These are phyloP conservation scores for Petrophora chlorosata DNA, from an alignment of 2,888 invertebrate genomes.

Conservation along the genomic window DNA sequence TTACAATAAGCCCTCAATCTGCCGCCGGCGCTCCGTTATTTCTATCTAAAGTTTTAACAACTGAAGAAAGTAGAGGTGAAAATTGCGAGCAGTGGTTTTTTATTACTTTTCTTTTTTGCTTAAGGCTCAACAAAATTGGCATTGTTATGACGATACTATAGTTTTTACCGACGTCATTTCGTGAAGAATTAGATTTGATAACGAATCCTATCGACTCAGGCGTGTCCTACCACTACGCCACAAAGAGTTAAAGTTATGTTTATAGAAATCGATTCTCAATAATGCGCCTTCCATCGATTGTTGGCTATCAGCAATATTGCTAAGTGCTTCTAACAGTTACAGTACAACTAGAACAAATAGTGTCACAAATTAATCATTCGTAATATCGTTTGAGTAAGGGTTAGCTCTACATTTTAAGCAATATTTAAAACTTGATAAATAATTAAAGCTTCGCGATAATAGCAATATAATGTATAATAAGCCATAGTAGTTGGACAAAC, in stretches of 20 bases:
- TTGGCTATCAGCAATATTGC: conserved; percentile 48
- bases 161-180: too few species aligned
- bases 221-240: too few species aligned
- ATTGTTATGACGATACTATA: too few species aligned
- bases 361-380: conserved; percentile 14
- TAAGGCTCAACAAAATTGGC: too few species aligned
- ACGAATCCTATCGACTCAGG: too few species aligned
- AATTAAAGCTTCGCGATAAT: too few species aligned
- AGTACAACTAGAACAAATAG: neutral
- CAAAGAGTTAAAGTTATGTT: too few species aligned
- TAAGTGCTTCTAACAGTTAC: conserved; percentile 50
- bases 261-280: neutral
- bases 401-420: conserved; percentile 7
- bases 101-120: neutral
- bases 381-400: conserved; percentile 10
- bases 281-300: conserved; percentile 16
- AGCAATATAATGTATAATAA: too few species aligned
- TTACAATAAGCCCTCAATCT: conserved; percentile 31
- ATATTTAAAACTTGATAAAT: too few species aligned
- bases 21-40: conserved; percentile 10
- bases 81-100: conserved; percentile 4
- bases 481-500: too few species aligned
- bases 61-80: conserved; percentile 14
- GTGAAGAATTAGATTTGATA: too few species aligned
- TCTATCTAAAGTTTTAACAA: conserved; percentile 17